Evolutionary conservation across 1,140 invertebrate species (phyloP).

Genomic region (Cotesia vestalis): DNA sequence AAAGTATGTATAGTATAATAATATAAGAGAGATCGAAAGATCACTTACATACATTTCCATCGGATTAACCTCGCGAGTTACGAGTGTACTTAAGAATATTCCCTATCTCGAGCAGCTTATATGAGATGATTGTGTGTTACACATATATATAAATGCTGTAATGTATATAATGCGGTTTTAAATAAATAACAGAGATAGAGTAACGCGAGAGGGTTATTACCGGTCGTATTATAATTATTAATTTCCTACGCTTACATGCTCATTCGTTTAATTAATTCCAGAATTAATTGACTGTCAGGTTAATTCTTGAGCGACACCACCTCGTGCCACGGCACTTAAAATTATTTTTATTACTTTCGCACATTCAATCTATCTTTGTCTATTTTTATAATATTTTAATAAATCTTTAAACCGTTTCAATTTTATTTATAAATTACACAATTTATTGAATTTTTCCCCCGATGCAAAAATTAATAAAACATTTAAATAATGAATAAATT

Average conservation of each 20-base stretch:
- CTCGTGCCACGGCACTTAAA: background rate
- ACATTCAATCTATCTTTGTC: constrained; percentile 14
- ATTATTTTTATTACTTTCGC: constrained; percentile 13
- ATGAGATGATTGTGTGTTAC: too few relatives aligned
- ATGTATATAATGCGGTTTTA: constrained; percentile 4
- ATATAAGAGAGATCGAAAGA: background rate
- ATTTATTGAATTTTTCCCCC: too few relatives aligned
- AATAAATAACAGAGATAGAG: constrained; percentile 17
- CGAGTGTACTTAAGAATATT: constrained; percentile 9
- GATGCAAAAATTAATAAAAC: too few relatives aligned
- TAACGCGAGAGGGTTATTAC: constrained; percentile 33
- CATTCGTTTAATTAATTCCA: constrained; percentile 42
- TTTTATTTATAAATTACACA: too few relatives aligned
- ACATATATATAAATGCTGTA: background rate
- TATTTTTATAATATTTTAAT: constrained; percentile 12
- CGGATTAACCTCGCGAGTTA: constrained; percentile 33
- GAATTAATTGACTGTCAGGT: constrained; percentile 40
- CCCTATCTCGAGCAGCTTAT: background rate
- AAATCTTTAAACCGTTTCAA: too few relatives aligned
- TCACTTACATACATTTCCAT: constrained; percentile 34
- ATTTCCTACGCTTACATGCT: constrained; percentile 40
- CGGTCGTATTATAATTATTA: constrained; percentile 42
- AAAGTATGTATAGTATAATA: constrained; percentile 2
- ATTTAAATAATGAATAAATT: too few relatives aligned
- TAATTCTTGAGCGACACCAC: constrained; percentile 34